Percentiles rank a stretch among this genome's conserved stretches.
These are phyloP conservation scores for Cybosia mesomella DNA, from an alignment of 2,888 invertebrate species.

Conservation along the genomic window DNA sequence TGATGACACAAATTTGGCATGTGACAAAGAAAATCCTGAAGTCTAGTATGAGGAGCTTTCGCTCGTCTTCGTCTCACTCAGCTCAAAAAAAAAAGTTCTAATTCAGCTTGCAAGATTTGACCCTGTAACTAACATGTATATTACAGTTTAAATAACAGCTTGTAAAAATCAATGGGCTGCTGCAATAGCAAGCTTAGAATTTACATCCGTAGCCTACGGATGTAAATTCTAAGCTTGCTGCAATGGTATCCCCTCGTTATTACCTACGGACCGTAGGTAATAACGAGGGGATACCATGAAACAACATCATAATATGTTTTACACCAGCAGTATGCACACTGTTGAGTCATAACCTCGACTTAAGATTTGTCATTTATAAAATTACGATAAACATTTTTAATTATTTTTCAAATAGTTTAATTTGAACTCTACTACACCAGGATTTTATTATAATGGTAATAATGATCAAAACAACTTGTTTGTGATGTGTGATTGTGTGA, in stretches of 20 bases:
- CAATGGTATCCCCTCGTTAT: too few species aligned
- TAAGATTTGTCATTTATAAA: slow-evolving; percentile 79
- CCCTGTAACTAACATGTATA: neutral
- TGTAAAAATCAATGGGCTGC: slow-evolving; percentile 53
- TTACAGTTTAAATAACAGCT: slow-evolving; percentile 45
- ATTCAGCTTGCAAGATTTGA: too few species aligned
- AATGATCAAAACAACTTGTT: too few species aligned
- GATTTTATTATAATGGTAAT: too few species aligned
- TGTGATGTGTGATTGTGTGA: too few species aligned
- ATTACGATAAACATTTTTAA: slow-evolving; percentile 63
- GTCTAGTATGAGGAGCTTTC: too few species aligned
- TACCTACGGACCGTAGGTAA: too few species aligned
- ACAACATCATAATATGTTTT: slow-evolving; percentile 58
- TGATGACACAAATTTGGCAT: too few species aligned
- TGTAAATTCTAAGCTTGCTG: too few species aligned
- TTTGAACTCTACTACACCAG: neutral
- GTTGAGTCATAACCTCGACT: slow-evolving; percentile 74
- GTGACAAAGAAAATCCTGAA: too few species aligned
- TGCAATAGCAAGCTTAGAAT: slow-evolving; percentile 58
- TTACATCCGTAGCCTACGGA: slow-evolving; percentile 46
- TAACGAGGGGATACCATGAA: slow-evolving; percentile 25
- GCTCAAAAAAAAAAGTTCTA: too few species aligned
- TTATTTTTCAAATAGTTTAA: neutral
- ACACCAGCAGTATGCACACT: slow-evolving; percentile 57
- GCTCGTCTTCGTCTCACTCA: too few species aligned